Conservation (phyloP, 2,888 invertebrate genomes). For the Trichogramma evanescens region DNA sequence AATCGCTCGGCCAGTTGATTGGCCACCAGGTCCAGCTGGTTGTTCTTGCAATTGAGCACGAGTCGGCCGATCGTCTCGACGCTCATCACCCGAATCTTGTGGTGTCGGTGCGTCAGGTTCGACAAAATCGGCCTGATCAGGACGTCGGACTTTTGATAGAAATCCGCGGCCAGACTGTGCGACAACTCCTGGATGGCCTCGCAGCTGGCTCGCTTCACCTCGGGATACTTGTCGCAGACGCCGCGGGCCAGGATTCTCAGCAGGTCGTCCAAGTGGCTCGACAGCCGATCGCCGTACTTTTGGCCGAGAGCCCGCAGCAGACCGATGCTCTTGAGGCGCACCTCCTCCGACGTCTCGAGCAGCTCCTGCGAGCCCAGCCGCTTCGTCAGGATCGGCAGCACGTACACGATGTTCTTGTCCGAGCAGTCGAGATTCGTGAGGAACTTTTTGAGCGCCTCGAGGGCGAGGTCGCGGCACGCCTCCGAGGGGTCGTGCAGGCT, state of each 20-base stretch:
- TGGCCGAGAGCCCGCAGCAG: constrained; percentile 62
- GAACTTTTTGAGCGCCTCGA: constrained; percentile 54
- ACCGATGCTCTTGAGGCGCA: constrained; percentile 62
- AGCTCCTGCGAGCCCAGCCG: constrained; percentile 73
- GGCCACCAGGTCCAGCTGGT: constrained; percentile 65
- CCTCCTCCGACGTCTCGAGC: constrained; percentile 70
- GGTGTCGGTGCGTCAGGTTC: constrained; percentile 76
- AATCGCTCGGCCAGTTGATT: constrained; percentile 78
- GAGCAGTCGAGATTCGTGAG: constrained; percentile 56
- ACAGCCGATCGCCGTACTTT: constrained; percentile 57
- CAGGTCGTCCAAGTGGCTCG: constrained; percentile 69
- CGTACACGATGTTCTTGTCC: constrained; percentile 67
- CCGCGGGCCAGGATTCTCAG: constrained; percentile 66
- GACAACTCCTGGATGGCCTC: constrained; percentile 63
- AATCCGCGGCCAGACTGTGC: constrained; percentile 58
- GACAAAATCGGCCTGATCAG: constrained; percentile 67
- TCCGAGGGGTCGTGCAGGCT: constrained; percentile 56
- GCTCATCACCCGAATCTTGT: constrained; percentile 67
- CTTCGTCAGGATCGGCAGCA: constrained; percentile 68
- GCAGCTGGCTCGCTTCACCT: constrained; percentile 74
- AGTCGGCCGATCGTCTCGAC: constrained; percentile 65
- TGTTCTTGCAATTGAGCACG: constrained; percentile 58
- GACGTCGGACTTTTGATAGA: constrained; percentile 68
- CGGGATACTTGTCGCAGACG: constrained; percentile 70
- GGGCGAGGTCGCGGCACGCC: constrained; percentile 56